A percentile compares a stretch with the other conserved stretches of the same genome.
Conservation (phyloP, 2,113 vertebrate genomes). For the Salminus brasiliensis region DNA sequence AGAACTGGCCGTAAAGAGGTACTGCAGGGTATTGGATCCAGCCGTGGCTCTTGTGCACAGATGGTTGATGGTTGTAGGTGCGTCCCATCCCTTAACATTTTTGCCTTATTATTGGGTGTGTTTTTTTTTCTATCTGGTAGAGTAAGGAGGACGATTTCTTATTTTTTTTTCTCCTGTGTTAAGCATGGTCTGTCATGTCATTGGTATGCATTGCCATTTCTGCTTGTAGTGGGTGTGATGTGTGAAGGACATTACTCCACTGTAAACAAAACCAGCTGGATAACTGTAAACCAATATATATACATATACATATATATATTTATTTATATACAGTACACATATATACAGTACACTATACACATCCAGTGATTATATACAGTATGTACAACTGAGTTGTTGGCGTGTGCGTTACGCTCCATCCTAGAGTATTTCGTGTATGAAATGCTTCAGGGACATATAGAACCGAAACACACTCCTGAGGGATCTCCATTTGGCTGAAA, state of each 20-base stretch:
- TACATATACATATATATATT: conserved; percentile 56
- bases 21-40: background rate
- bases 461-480: background rate
- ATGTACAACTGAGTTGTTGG: conserved; percentile 41
- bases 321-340: conserved; percentile 51
- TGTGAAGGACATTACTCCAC: conserved; percentile 60
- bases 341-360: conserved; percentile 43
- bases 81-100: conserved; percentile 45
- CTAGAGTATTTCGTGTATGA: background rate
- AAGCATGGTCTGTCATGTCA: conserved; percentile 53
- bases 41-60: background rate
- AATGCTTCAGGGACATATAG: background rate
- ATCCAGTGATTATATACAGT: conserved; percentile 46
- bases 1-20: background rate
- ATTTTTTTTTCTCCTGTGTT: conserved; percentile 27
- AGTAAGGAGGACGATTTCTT: conserved; percentile 15
- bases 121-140: conserved; percentile 28
- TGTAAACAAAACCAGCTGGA: conserved; percentile 66
- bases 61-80: background rate
- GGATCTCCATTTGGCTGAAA: background rate
- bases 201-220: conserved; percentile 48
- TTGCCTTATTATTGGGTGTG: conserved; percentile 58
- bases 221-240: conserved; percentile 60
- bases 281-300: conserved; percentile 54
- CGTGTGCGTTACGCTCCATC: too few species aligned